These are phyloP conservation scores for Neocrepidodera transversa DNA, from an alignment of 2,888 invertebrate species.

Conservation along the genomic window DNA sequence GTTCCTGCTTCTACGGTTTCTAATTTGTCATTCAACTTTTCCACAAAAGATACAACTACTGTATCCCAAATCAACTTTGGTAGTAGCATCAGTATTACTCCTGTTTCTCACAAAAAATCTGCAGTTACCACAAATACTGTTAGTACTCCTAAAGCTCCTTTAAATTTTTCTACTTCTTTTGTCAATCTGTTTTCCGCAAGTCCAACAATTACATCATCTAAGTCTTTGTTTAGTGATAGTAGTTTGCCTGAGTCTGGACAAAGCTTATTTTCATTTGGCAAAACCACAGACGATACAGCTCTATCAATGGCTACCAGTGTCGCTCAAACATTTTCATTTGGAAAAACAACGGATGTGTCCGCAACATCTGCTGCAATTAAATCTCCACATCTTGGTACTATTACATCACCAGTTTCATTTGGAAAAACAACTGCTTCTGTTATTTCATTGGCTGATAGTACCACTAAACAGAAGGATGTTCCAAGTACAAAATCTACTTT, in stretches of 20 bases:
- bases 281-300: neutral
- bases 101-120: conserved; percentile 10
- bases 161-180: conserved; percentile 1
- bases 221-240: neutral
- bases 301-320: neutral
- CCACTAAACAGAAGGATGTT: too few species aligned
- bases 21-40: conserved; percentile 2
- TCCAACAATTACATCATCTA: conserved; percentile 2
- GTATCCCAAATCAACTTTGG: conserved; percentile 29
- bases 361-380: neutral
- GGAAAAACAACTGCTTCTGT: neutral
- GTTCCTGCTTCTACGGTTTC: conserved; percentile 3
- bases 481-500: too few species aligned
- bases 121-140: conserved; percentile 4
- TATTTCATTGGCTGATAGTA: conserved; percentile 11
- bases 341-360: neutral
- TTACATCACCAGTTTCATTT: conserved; percentile 1
- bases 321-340: conserved; percentile 21
- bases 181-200: conserved; percentile 33
- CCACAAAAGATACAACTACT: neutral
- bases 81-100: conserved; percentile 16
- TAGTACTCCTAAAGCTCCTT: conserved; percentile 1
- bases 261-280: conserved; percentile 15
- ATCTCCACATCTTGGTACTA: conserved; percentile 16
- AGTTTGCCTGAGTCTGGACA: neutral